Percentiles rank a stretch among this genome's conserved stretches.
phyloP scores from a whole-genome alignment of 2,797 vertebrate genomes.

The Anguilla anguilla region DNA sequence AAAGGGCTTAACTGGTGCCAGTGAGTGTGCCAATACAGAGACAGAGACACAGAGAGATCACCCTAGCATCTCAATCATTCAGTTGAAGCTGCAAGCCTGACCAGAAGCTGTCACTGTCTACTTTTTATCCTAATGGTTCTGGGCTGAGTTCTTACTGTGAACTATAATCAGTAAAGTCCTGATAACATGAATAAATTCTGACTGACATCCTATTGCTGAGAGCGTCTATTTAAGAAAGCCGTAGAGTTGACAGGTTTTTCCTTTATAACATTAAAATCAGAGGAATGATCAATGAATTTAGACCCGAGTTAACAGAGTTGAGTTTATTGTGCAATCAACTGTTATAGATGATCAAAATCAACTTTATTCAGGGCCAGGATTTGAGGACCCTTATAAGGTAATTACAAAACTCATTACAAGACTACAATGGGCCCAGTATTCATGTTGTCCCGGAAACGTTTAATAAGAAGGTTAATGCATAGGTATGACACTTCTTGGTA shows the following conservation, averaged over 20 bases:
- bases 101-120: not conserved
- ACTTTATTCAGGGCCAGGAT: too few species aligned
- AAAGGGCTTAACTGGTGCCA: too few species aligned
- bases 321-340: not conserved
- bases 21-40: not conserved
- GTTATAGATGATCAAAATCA: not conserved
- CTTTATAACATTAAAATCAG: not conserved
- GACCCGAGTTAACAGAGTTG: not conserved
- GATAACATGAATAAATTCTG: not conserved
- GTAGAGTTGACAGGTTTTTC: not conserved
- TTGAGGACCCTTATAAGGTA: not conserved
- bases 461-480: not conserved
- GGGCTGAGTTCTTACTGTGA: not conserved
- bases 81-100: not conserved
- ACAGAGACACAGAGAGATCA: not conserved
- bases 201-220: not conserved
- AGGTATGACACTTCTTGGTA: not conserved
- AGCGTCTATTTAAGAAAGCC: not conserved
- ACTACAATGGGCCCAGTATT: not conserved
- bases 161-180: not conserved
- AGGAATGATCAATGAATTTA: not conserved
- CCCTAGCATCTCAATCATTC: not conserved
- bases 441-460: not conserved
- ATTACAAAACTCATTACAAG: not conserved
- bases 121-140: not conserved